These are phyloP conservation scores for Allobates femoralis DNA, from an alignment of 2,797 vertebrate species.

Conservation along the genomic window DNA sequence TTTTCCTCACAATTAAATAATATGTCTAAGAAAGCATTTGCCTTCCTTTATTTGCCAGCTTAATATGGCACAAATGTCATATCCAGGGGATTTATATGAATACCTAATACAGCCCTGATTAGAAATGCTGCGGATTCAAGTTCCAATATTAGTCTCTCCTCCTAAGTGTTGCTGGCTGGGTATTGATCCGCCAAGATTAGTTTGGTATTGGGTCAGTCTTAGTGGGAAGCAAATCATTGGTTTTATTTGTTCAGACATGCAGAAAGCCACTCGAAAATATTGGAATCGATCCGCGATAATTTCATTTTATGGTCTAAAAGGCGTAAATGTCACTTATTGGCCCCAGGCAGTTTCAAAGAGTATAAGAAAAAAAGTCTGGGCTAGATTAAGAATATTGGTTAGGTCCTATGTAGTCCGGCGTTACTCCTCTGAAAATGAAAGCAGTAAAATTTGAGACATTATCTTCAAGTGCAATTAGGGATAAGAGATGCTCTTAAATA, in stretches of 20 bases:
- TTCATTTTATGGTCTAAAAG: slow-evolving; percentile 56
- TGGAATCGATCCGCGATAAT: slow-evolving; percentile 59
- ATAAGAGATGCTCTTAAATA: slow-evolving; percentile 31
- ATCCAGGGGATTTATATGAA: neutral
- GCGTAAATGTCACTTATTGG: slow-evolving; percentile 53
- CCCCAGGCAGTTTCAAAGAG: slow-evolving; percentile 52
- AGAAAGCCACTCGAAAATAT: slow-evolving; percentile 52
- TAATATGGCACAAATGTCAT: neutral
- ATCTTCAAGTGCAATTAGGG: slow-evolving; percentile 22
- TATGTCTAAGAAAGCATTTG: neutral
- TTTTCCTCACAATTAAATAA: neutral
- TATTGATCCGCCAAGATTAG: slow-evolving; percentile 29
- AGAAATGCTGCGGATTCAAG: slow-evolving; percentile 1
- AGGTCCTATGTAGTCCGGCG: neutral
- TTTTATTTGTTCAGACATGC: slow-evolving; percentile 34
- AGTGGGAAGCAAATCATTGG: slow-evolving; percentile 42
- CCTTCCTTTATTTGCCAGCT: neutral
- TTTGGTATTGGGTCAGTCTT: slow-evolving; percentile 18
- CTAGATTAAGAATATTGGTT: slow-evolving; percentile 7
- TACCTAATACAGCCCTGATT: neutral
- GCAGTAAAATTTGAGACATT: neutral
- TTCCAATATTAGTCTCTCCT: neutral
- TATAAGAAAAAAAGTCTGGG: neutral
- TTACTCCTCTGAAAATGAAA: neutral
- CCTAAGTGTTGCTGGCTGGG: neutral